Evolutionary conservation across 2,113 vertebrate species (phyloP).

Genomic region (Xyrauchen texanus): DNA sequence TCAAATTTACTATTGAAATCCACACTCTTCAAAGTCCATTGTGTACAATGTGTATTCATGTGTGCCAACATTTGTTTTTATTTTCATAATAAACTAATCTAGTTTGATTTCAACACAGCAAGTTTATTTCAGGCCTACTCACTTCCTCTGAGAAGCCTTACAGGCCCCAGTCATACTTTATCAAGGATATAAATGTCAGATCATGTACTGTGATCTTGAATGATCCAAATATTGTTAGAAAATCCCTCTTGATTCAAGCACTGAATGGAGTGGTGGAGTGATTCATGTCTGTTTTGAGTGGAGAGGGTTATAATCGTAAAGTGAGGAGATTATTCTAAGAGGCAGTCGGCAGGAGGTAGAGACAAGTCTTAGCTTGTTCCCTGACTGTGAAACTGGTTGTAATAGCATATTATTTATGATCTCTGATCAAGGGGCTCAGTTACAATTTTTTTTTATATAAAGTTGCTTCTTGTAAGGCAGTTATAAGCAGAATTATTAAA

Average conservation of each 20-base stretch:
- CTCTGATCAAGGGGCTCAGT: conserved; percentile 15
- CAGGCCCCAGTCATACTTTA: conserved; percentile 22
- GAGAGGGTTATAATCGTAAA: conserved; percentile 53
- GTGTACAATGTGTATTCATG: neutral
- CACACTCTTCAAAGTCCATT: neutral
- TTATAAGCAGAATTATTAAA: conserved; percentile 52
- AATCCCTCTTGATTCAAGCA: conserved; percentile 39
- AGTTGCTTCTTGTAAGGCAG: conserved; percentile 37
- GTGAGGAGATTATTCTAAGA: conserved; percentile 52
- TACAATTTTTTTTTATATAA: conserved; percentile 16
- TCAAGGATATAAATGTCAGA: conserved; percentile 37
- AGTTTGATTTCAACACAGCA: conserved; percentile 15
- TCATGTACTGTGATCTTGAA: conserved; percentile 42
- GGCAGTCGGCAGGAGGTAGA: conserved; percentile 37
- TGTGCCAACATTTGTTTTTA: no score
- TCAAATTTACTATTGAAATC: neutral
- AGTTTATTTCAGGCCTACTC: conserved; percentile 13
- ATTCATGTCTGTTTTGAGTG: conserved; percentile 55
- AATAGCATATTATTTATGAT: conserved; percentile 54
- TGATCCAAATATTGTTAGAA: conserved; percentile 42
- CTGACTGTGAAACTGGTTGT: conserved; percentile 40
- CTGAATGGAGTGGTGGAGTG: conserved; percentile 38
- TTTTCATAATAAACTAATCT: neutral
- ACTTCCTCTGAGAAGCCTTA: conserved; percentile 18
- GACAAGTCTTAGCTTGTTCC: conserved; percentile 43